A percentile compares a stretch with the other conserved stretches of the same genome.
These are phyloP conservation scores for Caenorhabditis parvicauda DNA, from an alignment of 2,888 invertebrate genomes.

Conservation along the genomic window DNA sequence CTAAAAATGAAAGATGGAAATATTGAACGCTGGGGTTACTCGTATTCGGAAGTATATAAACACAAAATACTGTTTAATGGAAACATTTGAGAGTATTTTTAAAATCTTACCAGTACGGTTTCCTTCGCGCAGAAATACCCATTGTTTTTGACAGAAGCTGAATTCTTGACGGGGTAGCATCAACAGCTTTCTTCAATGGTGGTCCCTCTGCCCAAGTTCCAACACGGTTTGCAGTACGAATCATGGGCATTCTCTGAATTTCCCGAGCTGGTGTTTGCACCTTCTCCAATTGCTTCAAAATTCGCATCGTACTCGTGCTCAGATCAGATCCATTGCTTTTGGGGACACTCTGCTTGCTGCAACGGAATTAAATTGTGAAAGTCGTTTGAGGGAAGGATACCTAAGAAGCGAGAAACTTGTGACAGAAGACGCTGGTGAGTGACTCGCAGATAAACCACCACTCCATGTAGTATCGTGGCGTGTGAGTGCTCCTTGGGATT, in stretches of 20 bases:
- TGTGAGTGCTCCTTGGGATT: not conserved
- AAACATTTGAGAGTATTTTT: not conserved
- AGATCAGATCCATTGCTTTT: conserved; percentile 8
- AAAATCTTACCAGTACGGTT: conserved; percentile 15
- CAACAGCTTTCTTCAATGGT: conserved; percentile 20
- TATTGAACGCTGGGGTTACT: not conserved
- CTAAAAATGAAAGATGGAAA: not conserved
- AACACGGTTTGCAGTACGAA: conserved; percentile 9
- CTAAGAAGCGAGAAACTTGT: conserved; percentile 22
- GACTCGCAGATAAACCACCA: conserved; percentile 17
- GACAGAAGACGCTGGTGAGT: conserved; percentile 22
- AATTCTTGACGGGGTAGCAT: conserved; percentile 22
- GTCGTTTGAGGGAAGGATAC: not conserved
- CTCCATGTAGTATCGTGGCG: conserved; percentile 15
- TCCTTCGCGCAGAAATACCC: conserved; percentile 3
- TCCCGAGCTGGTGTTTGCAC: conserved; percentile 19
- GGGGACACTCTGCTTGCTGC: conserved; percentile 7
- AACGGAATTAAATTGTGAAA: no score
- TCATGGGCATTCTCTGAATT: conserved; percentile 21
- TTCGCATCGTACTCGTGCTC: conserved; percentile 21
- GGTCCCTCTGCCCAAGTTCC: conserved; percentile 7
- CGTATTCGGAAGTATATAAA: not conserved
- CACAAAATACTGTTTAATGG: not conserved
- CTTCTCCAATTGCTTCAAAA: conserved; percentile 13
- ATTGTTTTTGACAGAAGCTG: conserved; percentile 22